Base-by-base conservation (phyloP, 2,888 invertebrate species). In the Notodonta dromedarius region DNA sequence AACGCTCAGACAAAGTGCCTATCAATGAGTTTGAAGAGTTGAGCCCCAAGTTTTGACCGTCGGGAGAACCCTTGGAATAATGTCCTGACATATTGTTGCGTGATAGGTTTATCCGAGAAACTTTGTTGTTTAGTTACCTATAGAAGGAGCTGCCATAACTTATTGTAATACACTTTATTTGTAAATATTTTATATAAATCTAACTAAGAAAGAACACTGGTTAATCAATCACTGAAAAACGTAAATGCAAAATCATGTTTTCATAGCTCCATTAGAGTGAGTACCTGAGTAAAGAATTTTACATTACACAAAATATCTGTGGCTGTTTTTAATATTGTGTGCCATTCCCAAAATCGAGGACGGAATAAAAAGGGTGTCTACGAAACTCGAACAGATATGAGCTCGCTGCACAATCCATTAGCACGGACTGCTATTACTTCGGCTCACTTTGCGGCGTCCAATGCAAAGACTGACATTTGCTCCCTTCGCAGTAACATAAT, bases 1-100 rank as follows among this genome's bases (percentile, higher is more conserved):
- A 68, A 71, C 71, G 72, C 71, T 73, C 58, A 66, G 70, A 71
- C 59, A 76, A 76, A 75, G 71, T 76, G 76, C 65, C 76, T 73
- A 81, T 83, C 83, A 82, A 85, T 86, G 81, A 82, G 78, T 84
- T 85, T 83, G 78, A 82, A 83, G 79, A 85, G 84, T 80, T 80
- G 80, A 82, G 77, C 75, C 74, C 76, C 74, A 84, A 88, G 81
- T 87, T 86, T 75, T 64, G 76, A 75, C 85, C 82, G 73, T 61
- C 66, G 87, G 85, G 87, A 83, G 67, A 80, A 81, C 83, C 85
- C 77, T 76, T 69, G 69, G 74, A 79, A 79, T 82, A 83, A 77
- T 78, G 75, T 79, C 80, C 79, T 80, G 74, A 79, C 82, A 78
- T 77, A 75, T 79, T 71, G 84, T 77, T 80, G 54, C 61, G 82